Base-by-base conservation (phyloP, 2,113 vertebrate species). In the Chitala chitala region DNA sequence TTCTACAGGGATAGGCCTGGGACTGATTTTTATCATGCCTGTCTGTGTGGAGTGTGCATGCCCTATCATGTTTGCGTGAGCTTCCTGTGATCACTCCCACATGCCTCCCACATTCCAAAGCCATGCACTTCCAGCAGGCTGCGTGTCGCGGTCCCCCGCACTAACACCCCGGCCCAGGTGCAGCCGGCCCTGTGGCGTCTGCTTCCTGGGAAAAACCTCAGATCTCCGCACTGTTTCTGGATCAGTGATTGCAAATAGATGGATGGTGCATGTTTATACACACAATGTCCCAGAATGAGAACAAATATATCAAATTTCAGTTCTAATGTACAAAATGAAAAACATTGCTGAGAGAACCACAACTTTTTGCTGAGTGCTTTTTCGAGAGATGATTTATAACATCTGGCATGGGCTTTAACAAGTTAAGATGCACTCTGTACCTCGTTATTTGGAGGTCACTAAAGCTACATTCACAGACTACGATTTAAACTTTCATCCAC, bases 241-340 rank as follows among this genome's bases (percentile, higher is more conserved):
- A 46, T 46, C 44, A 5, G 12, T 46, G 4, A 46, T 12, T 46
- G 9, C 15, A 4, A 53, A 20, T 63, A 33, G 59, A 36, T 2
- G 59, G 33, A 63, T 5, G 17, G 59, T n/a, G 3, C 1, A 1
- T 2, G 17, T 38, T 7, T 7, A 38, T 8, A 31, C 29, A 38
- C 36, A 31, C 33, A 15, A 63, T 8, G 33, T 6, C 59, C 59
- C 59, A 63, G 33, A 63, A n/a, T 9, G 33, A 38, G 17, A 3
- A 22, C 4, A 63, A 17, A 63, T 38, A 63, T 63, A 20, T 63
- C 59, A 63, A 20, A 38, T 63, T 63, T 63, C 59, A 63, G 59
- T 20, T 63, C 38, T 38, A 63, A 17, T 63, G 33, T 63, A 9
- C 59, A 7, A 31, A 46, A 46, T 48, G 22, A 26, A 24, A 46